phyloP scores from a whole-genome alignment of 64 coral and sea anemone species.

The Catalaphyllia jardinei region DNA sequence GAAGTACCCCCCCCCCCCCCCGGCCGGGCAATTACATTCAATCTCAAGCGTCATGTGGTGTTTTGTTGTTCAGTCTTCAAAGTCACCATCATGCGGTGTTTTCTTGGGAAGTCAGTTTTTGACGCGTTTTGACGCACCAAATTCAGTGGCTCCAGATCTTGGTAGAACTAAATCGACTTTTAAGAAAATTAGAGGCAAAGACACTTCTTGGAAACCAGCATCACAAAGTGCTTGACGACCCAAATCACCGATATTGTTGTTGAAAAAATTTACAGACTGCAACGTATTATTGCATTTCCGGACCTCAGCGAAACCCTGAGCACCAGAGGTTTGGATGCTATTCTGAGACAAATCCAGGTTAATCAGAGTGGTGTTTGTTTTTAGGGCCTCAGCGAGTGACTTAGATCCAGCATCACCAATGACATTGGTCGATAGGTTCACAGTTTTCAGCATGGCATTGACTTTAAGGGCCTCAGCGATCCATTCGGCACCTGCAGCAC shows the following conservation, averaged over 20 bases:
- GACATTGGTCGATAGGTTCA: background rate
- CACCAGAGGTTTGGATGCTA: background rate
- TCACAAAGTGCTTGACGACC: background rate
- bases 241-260: background rate
- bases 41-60: too few species aligned
- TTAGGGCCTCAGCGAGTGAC: background rate
- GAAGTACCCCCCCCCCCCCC: too few species aligned
- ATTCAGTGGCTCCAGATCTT: too few species aligned
- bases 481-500: background rate
- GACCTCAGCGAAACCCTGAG: background rate
- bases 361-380: background rate
- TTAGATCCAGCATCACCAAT: background rate
- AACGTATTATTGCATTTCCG: background rate
- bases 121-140: too few species aligned
- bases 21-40: too few species aligned
- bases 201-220: background rate
- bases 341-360: background rate
- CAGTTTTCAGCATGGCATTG: background rate
- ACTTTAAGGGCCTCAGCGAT: background rate
- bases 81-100: too few species aligned
- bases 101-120: too few species aligned
- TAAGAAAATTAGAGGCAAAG: background rate
- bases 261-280: background rate
- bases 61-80: too few species aligned
- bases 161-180: too few species aligned